phyloP scores from a whole-genome alignment of 2,113 vertebrate genomes.

The Dryoscopus gambensis region DNA sequence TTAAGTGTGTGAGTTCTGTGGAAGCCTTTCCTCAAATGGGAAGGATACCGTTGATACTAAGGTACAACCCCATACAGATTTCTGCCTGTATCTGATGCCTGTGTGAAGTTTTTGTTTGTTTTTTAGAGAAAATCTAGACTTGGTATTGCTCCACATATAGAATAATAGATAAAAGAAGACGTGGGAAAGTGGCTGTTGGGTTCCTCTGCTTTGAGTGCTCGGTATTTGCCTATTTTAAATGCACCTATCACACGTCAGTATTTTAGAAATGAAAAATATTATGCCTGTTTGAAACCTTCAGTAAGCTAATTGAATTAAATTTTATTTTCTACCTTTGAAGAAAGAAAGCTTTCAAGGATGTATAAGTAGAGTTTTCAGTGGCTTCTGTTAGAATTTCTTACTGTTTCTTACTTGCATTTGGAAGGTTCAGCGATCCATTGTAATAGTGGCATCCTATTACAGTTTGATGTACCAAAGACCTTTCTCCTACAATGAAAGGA shows the following conservation, averaged over 20 bases:
- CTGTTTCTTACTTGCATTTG: neutral
- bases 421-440: neutral
- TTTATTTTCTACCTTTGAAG: neutral
- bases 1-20: neutral
- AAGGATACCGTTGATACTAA: neutral
- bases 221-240: neutral
- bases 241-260: fast-evolving
- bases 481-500: neutral
- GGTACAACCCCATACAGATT: neutral
- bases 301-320: neutral
- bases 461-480: neutral
- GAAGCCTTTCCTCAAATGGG: neutral
- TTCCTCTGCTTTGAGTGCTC: neutral
- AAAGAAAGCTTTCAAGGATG: neutral
- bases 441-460: neutral
- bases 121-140: neutral
- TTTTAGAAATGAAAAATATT: neutral
- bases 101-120: neutral
- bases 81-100: neutral
- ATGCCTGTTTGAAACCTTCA: neutral
- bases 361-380: neutral
- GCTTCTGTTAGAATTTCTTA: neutral
- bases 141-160: fast-evolving
- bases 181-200: neutral
- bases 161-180: neutral